phyloP scores from a whole-genome alignment of 2,113 vertebrate genomes.

The Hystrix cristata region DNA sequence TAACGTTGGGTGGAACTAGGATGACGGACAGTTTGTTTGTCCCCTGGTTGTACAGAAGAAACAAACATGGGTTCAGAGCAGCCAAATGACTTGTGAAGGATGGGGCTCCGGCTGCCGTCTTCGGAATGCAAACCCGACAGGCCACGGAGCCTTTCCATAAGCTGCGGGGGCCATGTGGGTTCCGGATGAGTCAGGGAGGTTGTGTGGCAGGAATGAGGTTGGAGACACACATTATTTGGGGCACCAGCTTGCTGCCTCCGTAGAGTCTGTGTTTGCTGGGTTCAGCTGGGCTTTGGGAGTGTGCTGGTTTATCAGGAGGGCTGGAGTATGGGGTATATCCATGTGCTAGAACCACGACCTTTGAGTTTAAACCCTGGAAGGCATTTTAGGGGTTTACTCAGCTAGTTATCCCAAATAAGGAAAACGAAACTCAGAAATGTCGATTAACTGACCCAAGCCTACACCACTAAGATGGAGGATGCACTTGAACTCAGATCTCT shows the following conservation, averaged over 20 bases:
- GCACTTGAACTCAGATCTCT: background rate
- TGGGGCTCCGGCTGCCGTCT: background rate
- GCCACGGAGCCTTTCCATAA: no score
- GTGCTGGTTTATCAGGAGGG: background rate
- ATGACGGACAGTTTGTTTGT: background rate
- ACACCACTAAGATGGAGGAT: background rate
- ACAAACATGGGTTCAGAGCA: background rate
- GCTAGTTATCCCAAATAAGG: background rate
- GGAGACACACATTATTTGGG: background rate
- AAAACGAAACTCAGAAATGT: background rate
- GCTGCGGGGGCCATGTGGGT: rapidly evolving
- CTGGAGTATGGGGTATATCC: no score
- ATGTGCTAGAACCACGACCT: background rate
- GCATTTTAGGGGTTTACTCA: background rate
- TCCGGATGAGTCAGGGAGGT: background rate
- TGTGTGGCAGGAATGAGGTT: background rate
- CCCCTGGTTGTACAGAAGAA: background rate
- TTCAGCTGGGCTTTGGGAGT: background rate
- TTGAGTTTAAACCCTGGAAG: background rate
- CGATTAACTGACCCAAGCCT: background rate
- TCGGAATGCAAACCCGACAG: background rate
- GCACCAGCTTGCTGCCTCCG: background rate
- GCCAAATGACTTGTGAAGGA: background rate
- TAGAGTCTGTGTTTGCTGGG: background rate
- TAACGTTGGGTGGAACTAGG: background rate